Evolutionary conservation across 2,888 invertebrate genomes (phyloP), one percentile per base, ranked within the genome.

Genomic region (Caenorhabditis becei): DNA sequence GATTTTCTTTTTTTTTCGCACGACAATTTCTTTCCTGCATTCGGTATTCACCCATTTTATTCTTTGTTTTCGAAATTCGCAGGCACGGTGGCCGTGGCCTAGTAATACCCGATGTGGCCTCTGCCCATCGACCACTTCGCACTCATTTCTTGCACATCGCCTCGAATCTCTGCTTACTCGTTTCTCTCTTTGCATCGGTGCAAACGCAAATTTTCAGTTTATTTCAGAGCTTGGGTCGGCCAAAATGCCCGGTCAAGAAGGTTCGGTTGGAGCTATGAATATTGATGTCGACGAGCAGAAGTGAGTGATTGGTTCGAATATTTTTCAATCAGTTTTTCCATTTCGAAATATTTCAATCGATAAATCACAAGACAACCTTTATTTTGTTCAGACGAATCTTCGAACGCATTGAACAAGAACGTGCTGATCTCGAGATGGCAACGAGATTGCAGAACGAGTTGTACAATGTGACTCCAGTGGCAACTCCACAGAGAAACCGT

Each of bases 361-460:
- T 41, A 4, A 10, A 11, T 20, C 28, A 0, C 62, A 23, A 1
- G 11, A 28, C 5, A 32, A 32, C 4, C 32, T 4, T 32, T 10
- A 32, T 32, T 32, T 32, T 32, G 32, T 59, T 41, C 47, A 67
- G 67, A 20, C 67, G 56, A 2, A 32, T 24, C 0, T 20, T 14
- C 14, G 14, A 10, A 11, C 41, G 11, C 4, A 18, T 28, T 0
- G 53, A 62, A 28, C 70, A 71, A 37, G 61, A 62, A n/a, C 7
- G 8, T 11, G 53, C 26, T 11, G 70, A 71, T 28, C 53, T 14
- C 10, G 70, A 61, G 24, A 26, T 37, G 3, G 70, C 70, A 0
- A 23, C 47, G 18, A 28, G 69, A 23, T 26, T 70, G 7, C 41
- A 49, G 51, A 37, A 59, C 8, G 26, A 61, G 24, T 41, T 26